These are phyloP conservation scores for Pampus argenteus DNA, from an alignment of 2,797 vertebrate genomes.

Conservation along the genomic window DNA sequence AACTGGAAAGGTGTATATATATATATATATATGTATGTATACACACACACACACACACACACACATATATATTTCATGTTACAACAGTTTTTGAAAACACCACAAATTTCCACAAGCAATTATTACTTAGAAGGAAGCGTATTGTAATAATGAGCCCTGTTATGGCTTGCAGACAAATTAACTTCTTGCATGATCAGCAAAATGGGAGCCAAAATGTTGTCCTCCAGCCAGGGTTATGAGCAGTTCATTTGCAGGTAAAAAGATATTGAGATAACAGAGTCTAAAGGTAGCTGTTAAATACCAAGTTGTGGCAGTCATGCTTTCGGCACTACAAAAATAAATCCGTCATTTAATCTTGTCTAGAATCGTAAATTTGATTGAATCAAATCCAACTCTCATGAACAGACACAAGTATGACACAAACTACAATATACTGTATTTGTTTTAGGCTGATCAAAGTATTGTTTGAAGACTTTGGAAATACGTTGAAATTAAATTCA, in stretches of 20 bases:
- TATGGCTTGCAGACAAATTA: slow-evolving; percentile 54
- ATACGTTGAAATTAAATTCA: background rate
- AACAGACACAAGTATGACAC: background rate
- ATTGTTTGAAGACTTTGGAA: background rate
- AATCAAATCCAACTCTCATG: background rate
- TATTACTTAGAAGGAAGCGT: slow-evolving; percentile 30
- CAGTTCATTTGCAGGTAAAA: slow-evolving; percentile 34
- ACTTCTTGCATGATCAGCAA: slow-evolving; percentile 44
- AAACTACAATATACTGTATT: background rate
- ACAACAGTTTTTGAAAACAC: slow-evolving; percentile 34
- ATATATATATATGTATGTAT: too few relatives aligned
- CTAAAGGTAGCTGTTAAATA: background rate
- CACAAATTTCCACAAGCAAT: slow-evolving; percentile 58
- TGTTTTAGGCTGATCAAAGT: background rate
- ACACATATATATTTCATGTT: too few relatives aligned
- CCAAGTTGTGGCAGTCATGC: too few relatives aligned
- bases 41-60: too few relatives aligned
- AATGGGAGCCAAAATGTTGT: slow-evolving; percentile 35
- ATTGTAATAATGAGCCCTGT: slow-evolving; percentile 53
- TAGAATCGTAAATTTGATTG: background rate
- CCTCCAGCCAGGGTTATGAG: slow-evolving; percentile 43
- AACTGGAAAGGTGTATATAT: too few relatives aligned
- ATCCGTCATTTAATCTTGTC: background rate
- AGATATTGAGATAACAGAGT: slow-evolving; percentile 2
- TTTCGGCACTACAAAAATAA: slow-evolving; percentile 5